Evolutionary conservation across 2,797 vertebrate genomes (phyloP), one percentile per base, ranked within the genome.

Genomic region (Paratrypauchen microcephalus): DNA sequence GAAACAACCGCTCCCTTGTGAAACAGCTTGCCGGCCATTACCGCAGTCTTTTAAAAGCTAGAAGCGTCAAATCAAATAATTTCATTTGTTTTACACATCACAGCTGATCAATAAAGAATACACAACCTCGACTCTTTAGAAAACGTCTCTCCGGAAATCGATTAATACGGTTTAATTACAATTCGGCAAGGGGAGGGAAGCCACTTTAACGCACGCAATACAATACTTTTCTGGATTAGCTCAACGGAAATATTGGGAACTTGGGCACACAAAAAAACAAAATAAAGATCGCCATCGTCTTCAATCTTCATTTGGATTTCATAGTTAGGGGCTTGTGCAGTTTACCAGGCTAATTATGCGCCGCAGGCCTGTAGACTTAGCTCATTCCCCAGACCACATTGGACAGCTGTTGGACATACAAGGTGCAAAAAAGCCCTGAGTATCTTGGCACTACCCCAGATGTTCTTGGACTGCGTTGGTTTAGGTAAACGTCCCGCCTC

Each of bases 21-120:
- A 63, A 73, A 69, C 67, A 68, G 55, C 69, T 66, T 45, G 30
- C 61, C 65, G 66, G 39, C 23, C 26, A 57, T 63, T 68, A 73
- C 23, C 64, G 68, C 68, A 61, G 19, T 47, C 36, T 50, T 67
- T 56, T 65, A 32, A 47, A 64, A 64, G 61, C 6, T 52, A 16
- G 19, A 4, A 23, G 57, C 64, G 59, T 65, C 70, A 23, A 57
- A 68, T 67, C 54, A 30, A 36, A 59, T 63, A 4, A 32, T 32
- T 61, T 62, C 64, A 68, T 48, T 63, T 19, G 59, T 55, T 75
- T 39, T 26, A 65, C 60, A 47, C 69, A 2, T 65, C 50, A 50
- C 19, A 41, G 12, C 32, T 36, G 39, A 66, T 65, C 39, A 50
- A 52, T 63, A 59, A 18, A 41, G 56, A 73, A 70, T 23, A 65